Base-by-base conservation (phyloP, 1,140 invertebrate genomes). In the Triops longicaudatus region DNA sequence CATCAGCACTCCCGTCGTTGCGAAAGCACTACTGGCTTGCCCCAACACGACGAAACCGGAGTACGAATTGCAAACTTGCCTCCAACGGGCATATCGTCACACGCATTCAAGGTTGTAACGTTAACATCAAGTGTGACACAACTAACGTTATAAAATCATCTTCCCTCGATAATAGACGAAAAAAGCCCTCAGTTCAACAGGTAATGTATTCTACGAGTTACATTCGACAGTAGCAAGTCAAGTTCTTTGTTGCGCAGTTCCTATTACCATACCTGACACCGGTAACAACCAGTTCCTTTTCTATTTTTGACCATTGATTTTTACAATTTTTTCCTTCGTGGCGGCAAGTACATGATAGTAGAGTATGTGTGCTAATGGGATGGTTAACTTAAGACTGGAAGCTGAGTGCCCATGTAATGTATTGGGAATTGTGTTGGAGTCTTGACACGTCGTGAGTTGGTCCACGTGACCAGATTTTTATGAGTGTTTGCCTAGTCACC, bases 391-490 rank as follows among this genome's bases (percentile, higher is more conserved):
- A 37, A 37, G 7, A 37, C 31, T 37, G 31, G 31, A 37, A 37
- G 7, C 31, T 37, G 31, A 37, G 31, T 37, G 7, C 7, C 2
- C 31, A 37, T 7, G 31, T 4, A 37, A 37, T 2, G 2, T 37
- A 37, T 37, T 37, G 31, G 31, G 31, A n/a, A n/a, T n/a, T n/a
- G n/a, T 17, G 43, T 44, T 44, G 11, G 50, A 22, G 50, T 17
- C 50, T 2, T 17, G 50, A 17, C 50, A 63, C 7, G 7, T 63
- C 50, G 50, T 63, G 50, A 63, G 17, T 14, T 63, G 50, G 7
- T n/a, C 50, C 50, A 63, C 50, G 50, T 63, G 50, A 63, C 50
- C 50, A 22, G 50, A 22, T 63, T 63, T 63, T 63, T 63, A 63
- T 63, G 50, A 63, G 50, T 63, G n/a, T 63, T 63, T 63, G 50